These are phyloP conservation scores for Sanderia malayensis DNA, from an alignment of 30 jellyfish, hydroid and myxozoan genomes.

Conservation along the genomic window DNA sequence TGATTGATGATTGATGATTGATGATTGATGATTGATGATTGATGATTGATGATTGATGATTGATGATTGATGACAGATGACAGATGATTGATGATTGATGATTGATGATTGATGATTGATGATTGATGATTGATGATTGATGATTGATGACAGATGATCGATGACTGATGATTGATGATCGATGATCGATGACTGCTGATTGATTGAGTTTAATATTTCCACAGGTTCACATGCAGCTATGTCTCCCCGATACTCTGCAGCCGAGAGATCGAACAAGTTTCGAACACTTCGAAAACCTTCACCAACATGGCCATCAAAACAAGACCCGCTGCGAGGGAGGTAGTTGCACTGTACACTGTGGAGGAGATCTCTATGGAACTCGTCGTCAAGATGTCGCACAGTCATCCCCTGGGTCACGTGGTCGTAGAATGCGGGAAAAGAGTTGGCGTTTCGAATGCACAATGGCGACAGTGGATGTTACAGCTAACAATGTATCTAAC, in stretches of 20 bases:
- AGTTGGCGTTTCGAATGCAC: slow-evolving; percentile 90
- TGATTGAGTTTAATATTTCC: neutral
- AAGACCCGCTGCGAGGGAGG: slow-evolving; percentile 94
- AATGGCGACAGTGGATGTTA: slow-evolving; percentile 98
- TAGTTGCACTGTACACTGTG: slow-evolving; percentile 82
- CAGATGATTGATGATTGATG: too few species aligned
- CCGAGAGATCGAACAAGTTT: slow-evolving; percentile 65
- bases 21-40: too few species aligned
- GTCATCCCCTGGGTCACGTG: slow-evolving; percentile 89
- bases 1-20: too few species aligned
- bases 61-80: too few species aligned
- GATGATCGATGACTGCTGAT: too few species aligned
- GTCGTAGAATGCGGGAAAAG: slow-evolving; percentile 94
- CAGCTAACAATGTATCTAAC: slow-evolving; percentile 87
- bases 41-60: too few species aligned
- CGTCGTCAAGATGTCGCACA: slow-evolving; percentile 80
- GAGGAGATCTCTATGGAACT: slow-evolving; percentile 95
- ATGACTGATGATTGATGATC: too few species aligned
- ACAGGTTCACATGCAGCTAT: slow-evolving; percentile 54
- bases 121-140: too few species aligned
- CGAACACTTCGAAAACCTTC: slow-evolving; percentile 51
- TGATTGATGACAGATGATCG: too few species aligned
- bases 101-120: too few species aligned
- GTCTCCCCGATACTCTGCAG: slow-evolving; percentile 86
- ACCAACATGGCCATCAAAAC: slow-evolving; percentile 83